A percentile compares a stretch with the other conserved stretches of the same genome.
Conservation (phyloP, 2,797 vertebrate genomes). For the Chiroxiphia lanceolata region DNA sequence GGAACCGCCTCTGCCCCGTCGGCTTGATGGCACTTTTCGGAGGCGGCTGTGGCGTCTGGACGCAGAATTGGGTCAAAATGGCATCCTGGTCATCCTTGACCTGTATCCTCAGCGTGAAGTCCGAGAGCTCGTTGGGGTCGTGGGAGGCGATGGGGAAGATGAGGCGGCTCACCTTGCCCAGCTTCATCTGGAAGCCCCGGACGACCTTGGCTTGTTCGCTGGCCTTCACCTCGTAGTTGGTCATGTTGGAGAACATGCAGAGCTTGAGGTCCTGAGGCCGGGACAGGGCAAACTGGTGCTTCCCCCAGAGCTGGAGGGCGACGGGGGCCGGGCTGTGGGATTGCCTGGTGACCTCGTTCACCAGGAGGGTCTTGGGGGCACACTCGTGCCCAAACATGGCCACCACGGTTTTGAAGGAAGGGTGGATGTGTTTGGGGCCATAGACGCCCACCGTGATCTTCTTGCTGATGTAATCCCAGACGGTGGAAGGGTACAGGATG, state of each 20-base stretch:
- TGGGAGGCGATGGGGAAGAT: conserved; percentile 88
- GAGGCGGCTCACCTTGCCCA: conserved; percentile 91
- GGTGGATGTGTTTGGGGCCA: conserved; percentile 95
- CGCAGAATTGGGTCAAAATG: conserved; percentile 93
- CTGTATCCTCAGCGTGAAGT: conserved; percentile 93
- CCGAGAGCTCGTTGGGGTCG: conserved; percentile 82
- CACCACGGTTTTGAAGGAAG: conserved; percentile 93
- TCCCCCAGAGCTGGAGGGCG: conserved; percentile 95
- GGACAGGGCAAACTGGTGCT: conserved; percentile 88
- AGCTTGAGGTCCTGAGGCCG: conserved; percentile 90
- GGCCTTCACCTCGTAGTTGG: conserved; percentile 87
- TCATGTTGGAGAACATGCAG: conserved; percentile 95
- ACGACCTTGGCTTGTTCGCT: conserved; percentile 84
- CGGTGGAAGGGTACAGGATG: conserved; percentile 81
- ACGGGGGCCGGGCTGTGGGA: conserved; percentile 81
- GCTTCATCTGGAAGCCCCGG: conserved; percentile 90
- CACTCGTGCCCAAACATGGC: conserved; percentile 95
- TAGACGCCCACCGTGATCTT: conserved; percentile 92
- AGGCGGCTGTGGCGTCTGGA: conserved; percentile 91
- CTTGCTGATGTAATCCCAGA: conserved; percentile 93
- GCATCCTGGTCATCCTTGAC: conserved; percentile 88
- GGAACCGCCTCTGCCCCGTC: conserved; percentile 85
- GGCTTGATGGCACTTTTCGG: conserved; percentile 82
- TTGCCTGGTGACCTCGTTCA: conserved; percentile 85
- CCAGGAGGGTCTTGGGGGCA: conserved; percentile 89